These are phyloP conservation scores for Prochilodus magdalenae DNA, from an alignment of 2,113 vertebrate species.

Conservation along the genomic window DNA sequence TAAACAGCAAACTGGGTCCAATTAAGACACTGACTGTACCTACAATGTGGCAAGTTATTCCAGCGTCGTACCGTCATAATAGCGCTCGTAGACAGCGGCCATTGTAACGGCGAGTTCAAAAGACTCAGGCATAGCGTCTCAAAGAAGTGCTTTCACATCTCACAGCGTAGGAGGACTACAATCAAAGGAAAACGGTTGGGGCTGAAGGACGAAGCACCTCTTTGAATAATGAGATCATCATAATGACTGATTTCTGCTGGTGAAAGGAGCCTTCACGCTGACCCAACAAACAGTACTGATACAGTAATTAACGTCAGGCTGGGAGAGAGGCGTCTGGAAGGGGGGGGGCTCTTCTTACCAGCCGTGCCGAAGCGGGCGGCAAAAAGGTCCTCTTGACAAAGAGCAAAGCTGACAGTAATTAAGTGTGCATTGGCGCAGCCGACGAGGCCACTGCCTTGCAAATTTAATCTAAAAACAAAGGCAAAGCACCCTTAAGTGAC, in stretches of 20 bases:
- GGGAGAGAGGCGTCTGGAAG: slow-evolving; percentile 41
- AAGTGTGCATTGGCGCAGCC: slow-evolving; percentile 44
- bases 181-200: slow-evolving; percentile 32
- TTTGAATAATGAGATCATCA: slow-evolving; percentile 56
- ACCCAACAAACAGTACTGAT: slow-evolving; percentile 56
- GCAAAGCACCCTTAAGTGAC: slow-evolving; percentile 35
- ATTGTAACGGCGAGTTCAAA: neutral
- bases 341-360: slow-evolving; percentile 41
- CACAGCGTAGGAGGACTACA: slow-evolving; percentile 9
- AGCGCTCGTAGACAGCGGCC: neutral
- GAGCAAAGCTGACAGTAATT: slow-evolving; percentile 59
- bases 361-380: neutral
- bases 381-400: slow-evolving; percentile 54
- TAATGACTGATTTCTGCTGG: slow-evolving; percentile 44
- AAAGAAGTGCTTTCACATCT: neutral
- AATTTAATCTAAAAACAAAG: slow-evolving; percentile 51
- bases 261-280: slow-evolving; percentile 31
- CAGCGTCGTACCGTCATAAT: neutral
- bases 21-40: neutral
- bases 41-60: neutral
- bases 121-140: neutral
- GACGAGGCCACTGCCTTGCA: slow-evolving; percentile 46
- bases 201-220: slow-evolving; percentile 31
- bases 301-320: slow-evolving; percentile 58
- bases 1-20: neutral